Evolutionary conservation across 2,888 invertebrate species (phyloP).

Genomic region (Eutolmus rufibarbis): DNA sequence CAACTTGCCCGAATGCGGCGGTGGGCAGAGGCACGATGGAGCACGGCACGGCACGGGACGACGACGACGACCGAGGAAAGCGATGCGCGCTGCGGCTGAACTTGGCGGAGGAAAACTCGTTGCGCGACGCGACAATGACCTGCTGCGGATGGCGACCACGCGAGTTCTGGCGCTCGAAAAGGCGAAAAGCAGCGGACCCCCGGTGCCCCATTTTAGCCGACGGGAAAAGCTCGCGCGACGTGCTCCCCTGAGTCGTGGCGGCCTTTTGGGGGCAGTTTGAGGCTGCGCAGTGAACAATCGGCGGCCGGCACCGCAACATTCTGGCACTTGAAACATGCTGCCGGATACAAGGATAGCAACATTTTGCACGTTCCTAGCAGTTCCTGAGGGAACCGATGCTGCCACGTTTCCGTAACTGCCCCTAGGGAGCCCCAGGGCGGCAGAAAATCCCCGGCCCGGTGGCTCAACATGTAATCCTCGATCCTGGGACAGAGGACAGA

Average conservation of each 20-base stretch:
- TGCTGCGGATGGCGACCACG: constrained; percentile 34
- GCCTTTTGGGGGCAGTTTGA: constrained; percentile 34
- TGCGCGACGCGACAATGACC: constrained; percentile 30
- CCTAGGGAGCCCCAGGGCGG: background rate
- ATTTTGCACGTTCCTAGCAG: background rate
- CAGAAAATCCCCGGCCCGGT: background rate
- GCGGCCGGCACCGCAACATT: background rate
- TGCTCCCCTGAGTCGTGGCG: constrained; percentile 5
- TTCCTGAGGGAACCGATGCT: background rate
- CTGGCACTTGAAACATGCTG: background rate
- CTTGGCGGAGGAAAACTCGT: constrained; percentile 20
- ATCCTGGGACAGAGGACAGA: background rate
- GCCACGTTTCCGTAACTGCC: background rate
- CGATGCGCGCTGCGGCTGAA: background rate
- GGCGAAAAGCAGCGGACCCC: constrained; percentile 23
- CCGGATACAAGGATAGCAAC: background rate
- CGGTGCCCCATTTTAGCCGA: background rate
- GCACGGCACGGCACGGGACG: background rate
- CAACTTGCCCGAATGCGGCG: background rate
- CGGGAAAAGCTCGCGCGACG: background rate
- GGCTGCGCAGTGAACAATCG: constrained; percentile 12
- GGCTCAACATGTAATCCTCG: background rate
- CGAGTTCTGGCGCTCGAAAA: constrained; percentile 26
- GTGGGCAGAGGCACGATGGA: background rate
- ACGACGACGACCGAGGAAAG: background rate